phyloP scores from a whole-genome alignment of 53 echinoderm and acorn worm genomes.

The Patiria pectinifera region DNA sequence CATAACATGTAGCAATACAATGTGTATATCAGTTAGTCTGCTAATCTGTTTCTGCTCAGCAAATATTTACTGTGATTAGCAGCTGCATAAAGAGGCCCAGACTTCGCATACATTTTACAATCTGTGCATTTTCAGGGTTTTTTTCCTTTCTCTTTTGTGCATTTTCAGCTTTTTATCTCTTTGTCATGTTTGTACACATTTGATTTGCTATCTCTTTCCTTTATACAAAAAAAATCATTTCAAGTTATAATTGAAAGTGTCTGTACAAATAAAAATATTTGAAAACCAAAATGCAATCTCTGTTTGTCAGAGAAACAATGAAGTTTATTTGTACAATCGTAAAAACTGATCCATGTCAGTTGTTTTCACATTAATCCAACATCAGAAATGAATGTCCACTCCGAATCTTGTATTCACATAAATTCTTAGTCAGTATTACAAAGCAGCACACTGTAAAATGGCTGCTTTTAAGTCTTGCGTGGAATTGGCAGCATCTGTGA shows the following conservation, averaged over 20 bases:
- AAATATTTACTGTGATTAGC: no score
- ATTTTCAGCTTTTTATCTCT: no score
- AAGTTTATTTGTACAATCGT: background rate
- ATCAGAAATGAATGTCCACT: background rate
- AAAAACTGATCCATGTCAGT: background rate
- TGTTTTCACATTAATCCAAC: background rate
- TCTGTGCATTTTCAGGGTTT: no score
- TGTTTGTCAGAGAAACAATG: background rate
- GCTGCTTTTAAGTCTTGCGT: conserved; percentile 82
- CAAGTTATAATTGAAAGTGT: background rate
- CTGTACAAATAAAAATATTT: background rate
- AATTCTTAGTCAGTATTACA: background rate
- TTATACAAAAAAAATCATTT: background rate
- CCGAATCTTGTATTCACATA: background rate
- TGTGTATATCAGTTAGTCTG: no score
- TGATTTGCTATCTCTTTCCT: no score
- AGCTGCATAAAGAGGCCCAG: no score
- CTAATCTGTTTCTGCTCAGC: no score
- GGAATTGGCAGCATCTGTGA: conserved; percentile 90
- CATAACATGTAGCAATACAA: no score
- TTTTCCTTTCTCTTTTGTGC: no score
- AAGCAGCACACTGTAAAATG: conserved; percentile 56
- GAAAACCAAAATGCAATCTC: background rate
- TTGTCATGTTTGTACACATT: no score
- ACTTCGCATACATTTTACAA: no score